phyloP scores from a whole-genome alignment of 2,888 invertebrate species.

The Pandemis corylana region DNA sequence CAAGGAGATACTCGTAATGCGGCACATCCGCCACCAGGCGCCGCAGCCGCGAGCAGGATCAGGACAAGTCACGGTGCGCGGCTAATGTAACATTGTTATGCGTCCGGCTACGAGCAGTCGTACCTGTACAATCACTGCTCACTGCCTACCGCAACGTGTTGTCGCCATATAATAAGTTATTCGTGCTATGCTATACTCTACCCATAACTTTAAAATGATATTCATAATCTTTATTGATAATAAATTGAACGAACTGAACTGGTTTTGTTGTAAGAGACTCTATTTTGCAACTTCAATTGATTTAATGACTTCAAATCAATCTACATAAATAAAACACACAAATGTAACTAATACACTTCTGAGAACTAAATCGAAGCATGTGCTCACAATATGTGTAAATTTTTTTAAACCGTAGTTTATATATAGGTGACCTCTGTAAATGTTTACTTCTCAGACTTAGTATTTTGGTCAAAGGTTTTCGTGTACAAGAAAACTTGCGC shows the following conservation, averaged over 20 bases:
- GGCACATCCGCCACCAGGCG: conserved; percentile 60
- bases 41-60: conserved; percentile 53
- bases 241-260: not conserved
- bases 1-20: conserved; percentile 1
- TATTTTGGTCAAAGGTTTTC: no score
- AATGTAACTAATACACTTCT: not conserved
- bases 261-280: not conserved
- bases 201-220: conserved; percentile 62
- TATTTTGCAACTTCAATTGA: not conserved
- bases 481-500: no score
- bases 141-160: conserved; percentile 54
- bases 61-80: conserved; percentile 70
- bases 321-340: not conserved
- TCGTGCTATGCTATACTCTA: conserved; percentile 54
- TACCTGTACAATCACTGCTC: conserved; percentile 55
- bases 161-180: conserved; percentile 56
- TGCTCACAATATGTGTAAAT: no score
- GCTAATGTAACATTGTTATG: conserved; percentile 72
- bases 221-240: conserved; percentile 48
- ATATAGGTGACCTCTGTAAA: no score
- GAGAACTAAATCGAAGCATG: no score
- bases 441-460: no score
- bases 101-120: conserved; percentile 69
- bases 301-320: not conserved
- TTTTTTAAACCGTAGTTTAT: no score